Conservation (phyloP, 1,140 invertebrate species). For the Heliconius melpomene region DNA sequence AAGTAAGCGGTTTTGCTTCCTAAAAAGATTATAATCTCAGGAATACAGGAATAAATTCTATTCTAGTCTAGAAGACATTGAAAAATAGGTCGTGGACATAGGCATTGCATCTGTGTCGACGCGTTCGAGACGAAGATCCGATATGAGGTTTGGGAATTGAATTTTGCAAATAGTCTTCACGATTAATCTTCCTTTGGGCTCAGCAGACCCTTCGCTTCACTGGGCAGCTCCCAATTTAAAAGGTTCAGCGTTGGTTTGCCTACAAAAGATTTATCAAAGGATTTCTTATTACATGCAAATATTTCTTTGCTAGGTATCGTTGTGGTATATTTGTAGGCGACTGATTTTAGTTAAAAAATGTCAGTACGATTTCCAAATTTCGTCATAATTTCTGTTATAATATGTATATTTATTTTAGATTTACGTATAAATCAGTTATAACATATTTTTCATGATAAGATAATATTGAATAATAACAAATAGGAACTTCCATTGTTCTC, state of each 20-base stretch:
- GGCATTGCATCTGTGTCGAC: conserved; percentile 10
- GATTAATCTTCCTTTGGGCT: conserved; percentile 25
- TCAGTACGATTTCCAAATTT: too few relatives aligned
- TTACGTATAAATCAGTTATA: background rate
- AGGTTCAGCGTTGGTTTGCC: conserved; percentile 18
- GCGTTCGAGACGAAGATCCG: conserved; percentile 20
- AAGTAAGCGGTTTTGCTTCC: background rate
- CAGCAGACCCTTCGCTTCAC: conserved; percentile 18
- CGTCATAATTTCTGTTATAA: too few relatives aligned
- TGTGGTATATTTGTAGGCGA: background rate
- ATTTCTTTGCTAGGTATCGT: background rate
- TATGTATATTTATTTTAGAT: too few relatives aligned
- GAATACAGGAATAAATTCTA: conserved; percentile 2
- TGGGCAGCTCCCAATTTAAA: conserved; percentile 23
- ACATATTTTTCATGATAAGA: background rate
- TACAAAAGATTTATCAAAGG: conserved; percentile 19
- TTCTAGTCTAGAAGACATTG: conserved; percentile 7
- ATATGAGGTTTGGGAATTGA: conserved; percentile 27
- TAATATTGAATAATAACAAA: background rate
- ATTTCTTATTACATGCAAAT: conserved; percentile 12
- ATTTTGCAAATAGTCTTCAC: conserved; percentile 22
- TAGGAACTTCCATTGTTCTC: background rate
- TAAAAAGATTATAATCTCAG: background rate
- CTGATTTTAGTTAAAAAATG: background rate
- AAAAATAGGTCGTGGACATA: conserved; percentile 21